These are phyloP conservation scores for Eupithecia exiguata DNA, from an alignment of 2,888 invertebrate genomes.

Conservation along the genomic window DNA sequence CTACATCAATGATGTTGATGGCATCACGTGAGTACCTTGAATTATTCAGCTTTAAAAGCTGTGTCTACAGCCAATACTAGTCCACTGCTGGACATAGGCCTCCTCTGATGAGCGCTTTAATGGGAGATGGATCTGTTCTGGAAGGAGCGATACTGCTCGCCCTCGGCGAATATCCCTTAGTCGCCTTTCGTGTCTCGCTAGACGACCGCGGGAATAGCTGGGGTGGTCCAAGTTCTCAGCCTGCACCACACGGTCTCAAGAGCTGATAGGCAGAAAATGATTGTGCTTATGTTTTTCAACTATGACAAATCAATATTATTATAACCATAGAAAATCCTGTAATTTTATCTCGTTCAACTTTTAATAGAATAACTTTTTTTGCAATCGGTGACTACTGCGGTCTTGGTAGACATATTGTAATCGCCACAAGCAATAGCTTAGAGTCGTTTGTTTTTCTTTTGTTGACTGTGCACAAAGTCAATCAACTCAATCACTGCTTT, in stretches of 20 bases:
- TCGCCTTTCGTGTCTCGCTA: too few relatives aligned
- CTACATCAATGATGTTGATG: constrained; percentile 72
- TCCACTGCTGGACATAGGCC: background rate
- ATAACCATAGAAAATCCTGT: background rate
- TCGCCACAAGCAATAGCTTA: background rate
- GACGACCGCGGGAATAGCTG: background rate
- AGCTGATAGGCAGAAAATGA: background rate
- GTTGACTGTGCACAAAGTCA: background rate
- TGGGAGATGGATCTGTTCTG: too few relatives aligned
- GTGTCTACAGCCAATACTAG: background rate
- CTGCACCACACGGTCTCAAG: background rate
- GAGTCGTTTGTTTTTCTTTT: background rate
- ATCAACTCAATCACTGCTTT: background rate
- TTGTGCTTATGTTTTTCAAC: background rate
- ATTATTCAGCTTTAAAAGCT: background rate
- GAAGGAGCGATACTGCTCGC: too few relatives aligned
- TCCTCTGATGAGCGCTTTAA: background rate
- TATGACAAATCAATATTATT: background rate
- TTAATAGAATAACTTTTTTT: background rate
- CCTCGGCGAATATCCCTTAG: too few relatives aligned
- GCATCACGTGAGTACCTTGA: constrained; percentile 59
- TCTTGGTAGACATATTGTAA: background rate
- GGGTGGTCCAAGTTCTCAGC: background rate
- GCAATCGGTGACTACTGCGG: background rate
- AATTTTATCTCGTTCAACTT: background rate